A percentile compares a stretch with the other conserved stretches of the same genome.
Conservation (phyloP, 2,113 vertebrate genomes). For the zebrafish (Danio rerio) region GRCz12tu NC_133187.1:37434001-37434500, state of each 20-base stretch:
- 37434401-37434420: slow-evolving; percentile 21
- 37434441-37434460: background rate
- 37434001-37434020: background rate
- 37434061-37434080: background rate
- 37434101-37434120: background rate
- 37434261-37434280: background rate
- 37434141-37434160: background rate
- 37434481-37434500: background rate
- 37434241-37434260: slow-evolving; percentile 37
- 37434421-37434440: background rate
- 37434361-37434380: slow-evolving; percentile 29
- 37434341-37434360: slow-evolving; percentile 25
- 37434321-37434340: slow-evolving; percentile 20
- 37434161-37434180: background rate
- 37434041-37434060: background rate
- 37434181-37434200: background rate
- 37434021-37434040: background rate
- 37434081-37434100: background rate
- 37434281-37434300: background rate
- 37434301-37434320: slow-evolving; percentile 19
- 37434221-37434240: slow-evolving; percentile 28
- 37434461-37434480: background rate
- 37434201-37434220: background rate
- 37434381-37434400: slow-evolving; percentile 37
- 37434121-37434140: slow-evolving; percentile 12